Evolutionary conservation across 2,888 invertebrate species (phyloP).

Genomic region (Macrosiphum euphorbiae): DNA sequence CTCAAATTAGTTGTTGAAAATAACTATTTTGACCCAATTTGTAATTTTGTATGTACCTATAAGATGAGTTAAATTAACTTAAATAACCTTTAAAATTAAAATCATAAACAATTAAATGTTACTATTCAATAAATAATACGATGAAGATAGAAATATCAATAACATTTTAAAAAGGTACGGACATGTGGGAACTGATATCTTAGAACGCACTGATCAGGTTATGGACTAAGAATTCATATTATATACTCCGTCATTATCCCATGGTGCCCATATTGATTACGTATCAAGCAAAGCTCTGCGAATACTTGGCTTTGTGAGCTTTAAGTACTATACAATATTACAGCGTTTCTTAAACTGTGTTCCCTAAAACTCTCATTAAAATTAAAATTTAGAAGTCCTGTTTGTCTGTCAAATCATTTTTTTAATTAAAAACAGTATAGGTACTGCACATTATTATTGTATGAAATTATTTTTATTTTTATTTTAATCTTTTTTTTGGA

Average conservation of each 20-base stretch:
- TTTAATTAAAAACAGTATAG: too few relatives aligned
- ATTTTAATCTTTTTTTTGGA: too few relatives aligned
- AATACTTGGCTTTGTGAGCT: not conserved
- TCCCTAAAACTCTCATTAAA: too few relatives aligned
- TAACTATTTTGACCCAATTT: not conserved
- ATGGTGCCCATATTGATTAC: not conserved
- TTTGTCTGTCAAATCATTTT: too few relatives aligned
- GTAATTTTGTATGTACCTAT: not conserved
- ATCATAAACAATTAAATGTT: not conserved
- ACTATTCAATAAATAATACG: not conserved
- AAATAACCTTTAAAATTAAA: not conserved
- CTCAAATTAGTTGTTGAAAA: not conserved
- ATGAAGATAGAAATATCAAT: not conserved
- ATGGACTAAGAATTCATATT: not conserved
- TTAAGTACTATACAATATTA: too few relatives aligned
- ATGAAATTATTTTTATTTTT: too few relatives aligned
- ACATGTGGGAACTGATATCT: not conserved
- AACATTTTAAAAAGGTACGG: not conserved
- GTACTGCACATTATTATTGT: too few relatives aligned
- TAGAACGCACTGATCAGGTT: not conserved
- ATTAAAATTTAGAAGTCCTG: too few relatives aligned
- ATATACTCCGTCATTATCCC: not conserved
- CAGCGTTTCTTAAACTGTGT: too few relatives aligned
- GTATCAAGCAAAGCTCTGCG: not conserved
- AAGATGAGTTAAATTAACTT: not conserved